Percentiles rank a stretch among this genome's conserved stretches.
Conservation (phyloP, 2,113 vertebrate genomes). For the Oreotrochilus melanogaster region DNA sequence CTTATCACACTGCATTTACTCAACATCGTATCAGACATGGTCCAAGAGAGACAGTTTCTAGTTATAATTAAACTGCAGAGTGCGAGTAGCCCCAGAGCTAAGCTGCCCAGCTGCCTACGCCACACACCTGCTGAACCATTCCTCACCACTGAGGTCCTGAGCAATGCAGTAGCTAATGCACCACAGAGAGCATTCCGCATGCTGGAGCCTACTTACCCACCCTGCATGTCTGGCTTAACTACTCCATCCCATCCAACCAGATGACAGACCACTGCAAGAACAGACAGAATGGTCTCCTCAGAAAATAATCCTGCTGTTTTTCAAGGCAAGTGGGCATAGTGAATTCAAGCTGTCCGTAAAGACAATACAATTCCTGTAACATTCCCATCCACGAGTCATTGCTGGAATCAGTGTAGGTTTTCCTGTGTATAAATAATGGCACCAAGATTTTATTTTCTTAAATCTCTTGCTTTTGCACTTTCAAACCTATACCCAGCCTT, state of each 20-base stretch:
- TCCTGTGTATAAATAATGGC: not conserved
- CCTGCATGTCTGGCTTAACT: not conserved
- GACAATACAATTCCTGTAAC: accelerated
- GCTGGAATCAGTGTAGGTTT: not conserved
- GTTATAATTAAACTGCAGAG: not conserved
- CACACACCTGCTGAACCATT: not conserved
- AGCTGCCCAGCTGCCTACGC: not conserved
- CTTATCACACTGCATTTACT: conserved; percentile 9
- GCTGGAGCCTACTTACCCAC: accelerated
- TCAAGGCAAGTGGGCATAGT: accelerated
- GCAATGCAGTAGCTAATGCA: not conserved
- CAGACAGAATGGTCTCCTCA: not conserved
- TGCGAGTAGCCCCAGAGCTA: not conserved
- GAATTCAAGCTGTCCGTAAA: not conserved
- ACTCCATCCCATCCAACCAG: accelerated
- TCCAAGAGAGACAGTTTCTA: not conserved
- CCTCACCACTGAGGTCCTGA: not conserved
- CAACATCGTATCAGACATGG: not conserved
- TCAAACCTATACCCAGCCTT: not conserved
- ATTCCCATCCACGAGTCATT: not conserved
- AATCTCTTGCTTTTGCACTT: not conserved
- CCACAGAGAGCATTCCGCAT: not conserved
- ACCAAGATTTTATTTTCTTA: not conserved
- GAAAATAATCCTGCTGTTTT: not conserved
- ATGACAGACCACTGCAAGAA: not conserved